Conservation (phyloP, 2,797 vertebrate species). For the Pagetopsis macropterus region DNA sequence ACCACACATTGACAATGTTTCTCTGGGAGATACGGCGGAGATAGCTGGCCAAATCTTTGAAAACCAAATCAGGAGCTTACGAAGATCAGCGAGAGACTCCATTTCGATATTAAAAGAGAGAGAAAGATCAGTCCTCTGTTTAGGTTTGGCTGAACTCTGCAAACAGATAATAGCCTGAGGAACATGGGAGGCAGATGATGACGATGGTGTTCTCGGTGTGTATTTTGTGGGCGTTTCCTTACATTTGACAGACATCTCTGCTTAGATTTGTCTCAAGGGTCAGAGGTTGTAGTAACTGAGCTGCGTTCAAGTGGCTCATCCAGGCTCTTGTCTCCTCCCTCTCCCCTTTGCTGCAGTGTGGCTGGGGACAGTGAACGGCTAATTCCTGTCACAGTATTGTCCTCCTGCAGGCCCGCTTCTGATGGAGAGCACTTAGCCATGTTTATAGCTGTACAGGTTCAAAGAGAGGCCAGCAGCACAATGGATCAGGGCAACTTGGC, state of each 20-base stretch:
- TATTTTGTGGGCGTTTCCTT: constrained; percentile 31
- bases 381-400: constrained; percentile 81
- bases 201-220: background rate
- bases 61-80: constrained; percentile 76
- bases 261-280: constrained; percentile 56
- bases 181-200: constrained; percentile 50
- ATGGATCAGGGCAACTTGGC: constrained; percentile 70
- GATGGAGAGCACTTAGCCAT: constrained; percentile 79
- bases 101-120: constrained; percentile 76
- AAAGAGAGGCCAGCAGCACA: constrained; percentile 82
- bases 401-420: constrained; percentile 68
- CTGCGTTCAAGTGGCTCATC: constrained; percentile 63
- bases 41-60: constrained; percentile 78
- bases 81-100: constrained; percentile 66
- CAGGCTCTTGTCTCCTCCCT: constrained; percentile 38
- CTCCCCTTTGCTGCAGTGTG: constrained; percentile 50
- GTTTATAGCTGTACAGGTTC: constrained; percentile 82
- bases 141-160: constrained; percentile 61
- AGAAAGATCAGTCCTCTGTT: constrained; percentile 72
- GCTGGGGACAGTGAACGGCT: constrained; percentile 63
- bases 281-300: constrained; percentile 63
- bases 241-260: constrained; percentile 45
- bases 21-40: constrained; percentile 76
- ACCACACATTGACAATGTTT: constrained; percentile 83
- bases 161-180: constrained; percentile 46